Percentiles rank a stretch among this genome's conserved stretches.
phyloP scores from a whole-genome alignment of 1,140 invertebrate species.

The Protaetia brevitarsis region DNA sequence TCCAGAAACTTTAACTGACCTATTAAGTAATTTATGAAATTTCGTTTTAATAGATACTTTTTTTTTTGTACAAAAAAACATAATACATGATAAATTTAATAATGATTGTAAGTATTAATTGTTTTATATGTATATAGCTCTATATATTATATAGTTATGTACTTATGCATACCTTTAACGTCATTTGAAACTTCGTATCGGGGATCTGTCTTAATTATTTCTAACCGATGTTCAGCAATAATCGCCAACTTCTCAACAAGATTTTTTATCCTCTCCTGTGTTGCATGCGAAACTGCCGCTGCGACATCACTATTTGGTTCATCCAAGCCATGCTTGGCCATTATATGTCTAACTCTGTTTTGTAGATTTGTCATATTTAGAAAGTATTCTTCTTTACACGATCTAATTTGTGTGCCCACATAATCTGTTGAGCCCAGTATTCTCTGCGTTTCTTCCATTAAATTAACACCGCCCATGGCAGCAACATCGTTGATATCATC shows the following conservation, averaged over 20 bases:
- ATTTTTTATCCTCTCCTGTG: constrained; percentile 89
- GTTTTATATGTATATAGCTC: no score
- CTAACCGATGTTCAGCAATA: constrained; percentile 91
- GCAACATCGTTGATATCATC: constrained; percentile 98
- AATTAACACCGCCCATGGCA: constrained; percentile 98
- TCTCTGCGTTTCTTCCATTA: constrained; percentile 92
- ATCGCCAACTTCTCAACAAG: constrained; percentile 90
- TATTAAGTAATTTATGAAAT: constrained; percentile 27
- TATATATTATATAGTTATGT: background rate
- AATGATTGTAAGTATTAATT: no score
- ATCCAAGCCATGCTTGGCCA: constrained; percentile 77
- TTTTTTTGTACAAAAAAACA: background rate
- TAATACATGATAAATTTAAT: background rate
- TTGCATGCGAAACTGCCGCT: constrained; percentile 89
- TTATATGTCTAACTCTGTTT: constrained; percentile 69
- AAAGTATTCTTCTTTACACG: constrained; percentile 93
- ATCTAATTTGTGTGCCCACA: constrained; percentile 92
- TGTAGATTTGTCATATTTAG: constrained; percentile 75
- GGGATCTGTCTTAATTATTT: constrained; percentile 83
- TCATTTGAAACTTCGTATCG: constrained; percentile 89
- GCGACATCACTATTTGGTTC: constrained; percentile 87
- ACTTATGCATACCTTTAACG: constrained; percentile 61
- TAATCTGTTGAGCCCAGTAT: constrained; percentile 94
- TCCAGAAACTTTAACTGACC: constrained; percentile 92
- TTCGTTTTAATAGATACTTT: background rate